A percentile compares a stretch with the other conserved stretches of the same genome.
Evolutionary conservation across 2,888 invertebrate genomes (phyloP).

Genomic region (Argyresthia albistria): DNA sequence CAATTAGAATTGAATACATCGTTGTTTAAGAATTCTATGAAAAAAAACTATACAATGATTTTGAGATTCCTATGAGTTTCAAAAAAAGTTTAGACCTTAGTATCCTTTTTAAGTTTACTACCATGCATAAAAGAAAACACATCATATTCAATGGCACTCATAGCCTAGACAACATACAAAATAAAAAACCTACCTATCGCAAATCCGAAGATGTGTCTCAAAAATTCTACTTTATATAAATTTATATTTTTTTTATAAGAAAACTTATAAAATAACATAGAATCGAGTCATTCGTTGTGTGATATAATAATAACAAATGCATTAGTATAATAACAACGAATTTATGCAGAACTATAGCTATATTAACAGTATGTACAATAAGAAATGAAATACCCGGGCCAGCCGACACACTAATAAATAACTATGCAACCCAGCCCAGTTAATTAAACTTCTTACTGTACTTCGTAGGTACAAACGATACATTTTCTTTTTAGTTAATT

Average conservation of each 20-base stretch:
- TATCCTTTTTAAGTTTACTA: neutral
- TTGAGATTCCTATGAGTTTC: neutral
- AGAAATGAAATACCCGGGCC: no score
- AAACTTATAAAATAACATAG: neutral
- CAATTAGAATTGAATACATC: conserved; percentile 31
- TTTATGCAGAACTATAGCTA: conserved; percentile 6
- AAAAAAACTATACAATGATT: neutral
- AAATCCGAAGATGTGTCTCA: neutral
- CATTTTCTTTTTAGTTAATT: conserved; percentile 10
- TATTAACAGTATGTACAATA: no score
- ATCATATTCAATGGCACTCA: conserved; percentile 52
- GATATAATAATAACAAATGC: conserved; percentile 29
- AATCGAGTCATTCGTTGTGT: conserved; percentile 11
- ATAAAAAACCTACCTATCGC: neutral
- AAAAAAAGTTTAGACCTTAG: neutral
- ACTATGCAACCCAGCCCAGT: no score
- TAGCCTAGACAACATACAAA: conserved; percentile 38
- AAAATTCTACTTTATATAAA: conserved; percentile 27
- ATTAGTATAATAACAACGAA: conserved; percentile 12
- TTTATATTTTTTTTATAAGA: neutral
- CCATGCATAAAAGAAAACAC: neutral
- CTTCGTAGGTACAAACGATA: conserved; percentile 1
- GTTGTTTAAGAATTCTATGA: conserved; percentile 23
- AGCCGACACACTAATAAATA: no score
- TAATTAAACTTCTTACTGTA: conserved; percentile 8